Base-by-base conservation (phyloP, 2,888 invertebrate genomes). In the Dryocosmus kuriphilus region DNA sequence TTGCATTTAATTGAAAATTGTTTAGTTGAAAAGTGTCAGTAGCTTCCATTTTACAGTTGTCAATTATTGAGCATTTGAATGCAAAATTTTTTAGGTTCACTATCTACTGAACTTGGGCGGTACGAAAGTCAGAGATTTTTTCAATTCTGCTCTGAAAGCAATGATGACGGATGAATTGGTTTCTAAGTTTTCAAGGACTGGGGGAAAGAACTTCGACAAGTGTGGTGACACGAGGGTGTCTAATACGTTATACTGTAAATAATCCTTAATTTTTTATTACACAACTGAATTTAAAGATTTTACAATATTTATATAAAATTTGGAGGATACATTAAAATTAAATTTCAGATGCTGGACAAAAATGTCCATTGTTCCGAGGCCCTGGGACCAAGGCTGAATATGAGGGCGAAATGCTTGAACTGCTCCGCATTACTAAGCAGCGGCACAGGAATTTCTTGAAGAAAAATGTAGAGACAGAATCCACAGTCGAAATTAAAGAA, bases 321-420 rank as follows among this genome's bases (percentile, higher is more conserved):
- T 6, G 61, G 61, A n/a, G 16, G 19, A 61, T 61, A 61, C 30
- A 30, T 41, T 75, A 30, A 63, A 73, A 74, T 67, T 35, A 60
- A 24, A 51, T 77, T 41, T 60, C 8, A n/a, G 41, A 46, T 46
- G 16, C 41, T 46, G 41, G 0, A 46, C 11, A 46, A 46, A 16
- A 46, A 46, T 46, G 16, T 46, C 41, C 16, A 46, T 46, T 16
- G 41, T 46, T 46, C 41, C 7, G 32, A 32, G 32, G 32, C 32
- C 32, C 32, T 32, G 32, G 8, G 8, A 32, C 32, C 32, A 32
- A 32, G 32, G 32, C 32, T 32, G 32, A 32, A 32, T 32, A 32
- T 32, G 3, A 32, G 32, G 32, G 32, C 6, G 32, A 32, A 32
- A 32, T 32, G 32, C 32, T 32, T 7, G 32, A 32, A 32, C 7